Evolutionary conservation across 2,113 vertebrate genomes (phyloP).

Genomic region (Elephas maximus): DNA sequence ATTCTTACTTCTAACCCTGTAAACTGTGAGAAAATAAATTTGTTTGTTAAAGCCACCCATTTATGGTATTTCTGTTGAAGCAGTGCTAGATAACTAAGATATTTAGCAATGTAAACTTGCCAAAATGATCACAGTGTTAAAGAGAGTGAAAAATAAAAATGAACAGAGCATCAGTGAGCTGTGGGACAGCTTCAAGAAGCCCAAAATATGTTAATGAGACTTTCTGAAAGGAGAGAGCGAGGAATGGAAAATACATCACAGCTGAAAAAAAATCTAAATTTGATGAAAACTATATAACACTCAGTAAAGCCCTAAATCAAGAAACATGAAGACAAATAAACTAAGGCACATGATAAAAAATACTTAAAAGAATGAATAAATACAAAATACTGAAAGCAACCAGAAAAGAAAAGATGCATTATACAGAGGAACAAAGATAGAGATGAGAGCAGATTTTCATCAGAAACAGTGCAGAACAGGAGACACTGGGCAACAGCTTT

Average conservation of each 20-base stretch:
- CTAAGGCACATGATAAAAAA: not conserved
- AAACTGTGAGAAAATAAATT: too few relatives aligned
- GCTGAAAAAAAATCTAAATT: not conserved
- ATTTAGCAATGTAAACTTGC: not conserved
- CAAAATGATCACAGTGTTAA: not conserved
- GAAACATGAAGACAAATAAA: not conserved
- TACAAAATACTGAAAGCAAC: not conserved
- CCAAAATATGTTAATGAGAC: not conserved
- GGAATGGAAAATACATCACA: not conserved
- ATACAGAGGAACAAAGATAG: not conserved
- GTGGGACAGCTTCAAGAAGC: not conserved
- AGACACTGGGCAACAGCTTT: not conserved
- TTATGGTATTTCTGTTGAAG: too few relatives aligned
- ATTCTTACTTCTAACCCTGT: too few relatives aligned
- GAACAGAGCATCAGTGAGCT: not conserved
- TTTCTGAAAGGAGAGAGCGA: not conserved
- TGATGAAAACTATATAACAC: not conserved
- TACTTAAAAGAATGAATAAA: not conserved
- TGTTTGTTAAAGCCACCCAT: too few relatives aligned
- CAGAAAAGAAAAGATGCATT: not conserved
- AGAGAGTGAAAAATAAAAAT: not conserved
- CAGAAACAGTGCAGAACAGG: not conserved
- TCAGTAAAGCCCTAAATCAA: not conserved
- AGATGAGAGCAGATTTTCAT: not conserved
- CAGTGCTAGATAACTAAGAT: too few relatives aligned